A percentile compares a stretch with the other conserved stretches of the same genome.
Conservation (phyloP, 2,113 vertebrate species). For the Percina caprodes region DNA sequence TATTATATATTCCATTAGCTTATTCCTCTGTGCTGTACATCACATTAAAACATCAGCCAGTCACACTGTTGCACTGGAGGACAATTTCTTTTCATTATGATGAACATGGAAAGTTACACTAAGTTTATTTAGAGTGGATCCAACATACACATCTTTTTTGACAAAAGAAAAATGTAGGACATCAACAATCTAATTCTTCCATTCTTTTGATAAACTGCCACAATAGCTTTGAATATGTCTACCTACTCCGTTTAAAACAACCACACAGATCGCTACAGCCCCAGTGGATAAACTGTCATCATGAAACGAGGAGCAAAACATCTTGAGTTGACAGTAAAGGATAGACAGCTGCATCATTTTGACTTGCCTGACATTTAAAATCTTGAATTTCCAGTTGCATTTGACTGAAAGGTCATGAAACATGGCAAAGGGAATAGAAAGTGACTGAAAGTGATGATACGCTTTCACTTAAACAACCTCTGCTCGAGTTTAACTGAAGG, state of each 20-base stretch:
- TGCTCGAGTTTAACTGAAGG: constrained; percentile 5
- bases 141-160: background rate
- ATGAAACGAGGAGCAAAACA: background rate
- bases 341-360: constrained; percentile 10
- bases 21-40: background rate
- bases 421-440: constrained; percentile 18
- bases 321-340: constrained; percentile 3
- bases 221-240: background rate
- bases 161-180: background rate
- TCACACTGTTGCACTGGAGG: background rate
- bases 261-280: background rate
- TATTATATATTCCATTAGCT: background rate
- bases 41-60: background rate
- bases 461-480: constrained; percentile 28
- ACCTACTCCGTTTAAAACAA: background rate
- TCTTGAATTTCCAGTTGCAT: constrained; percentile 33
- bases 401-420: constrained; percentile 56
- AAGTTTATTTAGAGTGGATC: background rate
- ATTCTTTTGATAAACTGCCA: background rate
- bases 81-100: background rate
- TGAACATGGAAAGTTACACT: background rate
- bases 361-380: constrained; percentile 54
- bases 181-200: background rate
- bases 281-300: background rate
- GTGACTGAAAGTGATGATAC: constrained; percentile 33